Conservation (phyloP, 2,888 invertebrate genomes). For the Tridacna crocea region DNA sequence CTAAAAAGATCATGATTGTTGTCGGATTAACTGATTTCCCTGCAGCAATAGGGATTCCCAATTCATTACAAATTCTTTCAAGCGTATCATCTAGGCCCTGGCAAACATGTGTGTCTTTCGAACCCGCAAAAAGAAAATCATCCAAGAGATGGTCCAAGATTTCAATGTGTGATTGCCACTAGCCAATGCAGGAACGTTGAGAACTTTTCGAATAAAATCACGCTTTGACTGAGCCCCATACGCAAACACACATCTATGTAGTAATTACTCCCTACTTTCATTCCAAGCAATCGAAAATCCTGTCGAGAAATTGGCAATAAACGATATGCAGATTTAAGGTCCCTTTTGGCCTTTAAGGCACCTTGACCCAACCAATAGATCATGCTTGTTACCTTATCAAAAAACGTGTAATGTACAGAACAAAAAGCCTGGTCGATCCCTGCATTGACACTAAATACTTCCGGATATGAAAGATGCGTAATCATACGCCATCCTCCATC, state of each 20-base stretch:
- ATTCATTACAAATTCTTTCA: background rate
- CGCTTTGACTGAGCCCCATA: constrained; percentile 20
- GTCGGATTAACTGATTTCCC: constrained; percentile 41
- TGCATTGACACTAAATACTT: constrained; percentile 40
- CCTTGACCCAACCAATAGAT: constrained; percentile 10
- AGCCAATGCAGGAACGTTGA: constrained; percentile 32
- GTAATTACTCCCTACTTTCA: background rate
- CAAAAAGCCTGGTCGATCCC: constrained; percentile 29
- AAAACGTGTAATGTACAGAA: constrained; percentile 23
- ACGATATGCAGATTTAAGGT: constrained; percentile 31
- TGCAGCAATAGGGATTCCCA: constrained; percentile 21
- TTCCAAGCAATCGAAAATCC: background rate
- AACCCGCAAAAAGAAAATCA: constrained; percentile 22
- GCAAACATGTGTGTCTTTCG: background rate
- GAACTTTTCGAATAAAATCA: constrained; percentile 27
- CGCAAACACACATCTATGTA: constrained; percentile 13
- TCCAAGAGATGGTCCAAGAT: constrained; percentile 18
- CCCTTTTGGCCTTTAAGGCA: constrained; percentile 12
- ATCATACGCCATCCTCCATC: too few relatives aligned
- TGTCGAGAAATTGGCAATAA: constrained; percentile 22
- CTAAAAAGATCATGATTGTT: constrained; percentile 26
- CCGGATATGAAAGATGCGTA: constrained; percentile 46
- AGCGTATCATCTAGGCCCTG: background rate
- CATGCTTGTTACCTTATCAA: constrained; percentile 9
- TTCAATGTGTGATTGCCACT: background rate